Evolutionary conservation across 1,140 invertebrate species (phyloP).

Genomic region (Rhizoglyphus robini): DNA sequence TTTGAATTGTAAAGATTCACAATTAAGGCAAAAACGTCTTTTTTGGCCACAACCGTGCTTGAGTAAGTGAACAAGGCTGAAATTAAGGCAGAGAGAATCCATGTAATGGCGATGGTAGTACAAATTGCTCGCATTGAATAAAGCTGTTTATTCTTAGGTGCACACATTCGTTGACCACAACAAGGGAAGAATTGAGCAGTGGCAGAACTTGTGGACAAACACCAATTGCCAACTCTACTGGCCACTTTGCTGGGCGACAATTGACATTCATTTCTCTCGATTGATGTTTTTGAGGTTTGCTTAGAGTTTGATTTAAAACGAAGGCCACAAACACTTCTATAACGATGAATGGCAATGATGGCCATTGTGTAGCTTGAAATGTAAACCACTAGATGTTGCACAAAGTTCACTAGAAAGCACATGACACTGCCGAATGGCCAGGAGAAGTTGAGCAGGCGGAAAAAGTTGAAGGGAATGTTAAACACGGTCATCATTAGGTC

Average conservation of each 20-base stretch:
- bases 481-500: slow-evolving; percentile 70
- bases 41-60: background rate
- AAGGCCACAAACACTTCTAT: slow-evolving; percentile 33
- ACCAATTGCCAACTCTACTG: too few relatives aligned
- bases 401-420: slow-evolving; percentile 39
- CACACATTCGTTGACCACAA: background rate
- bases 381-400: slow-evolving; percentile 33
- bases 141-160: background rate
- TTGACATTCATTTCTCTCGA: too few relatives aligned
- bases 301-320: background rate
- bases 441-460: slow-evolving; percentile 30
- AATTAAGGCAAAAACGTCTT: background rate
- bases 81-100: background rate
- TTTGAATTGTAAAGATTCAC: background rate
- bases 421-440: slow-evolving; percentile 38
- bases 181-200: too few relatives aligned
- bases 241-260: too few relatives aligned
- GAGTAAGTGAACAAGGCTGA: background rate
- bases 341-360: slow-evolving; percentile 41
- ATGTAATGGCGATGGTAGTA: background rate
- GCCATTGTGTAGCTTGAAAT: slow-evolving; percentile 43
- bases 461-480: slow-evolving; percentile 56
- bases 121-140: slow-evolving; percentile 8
- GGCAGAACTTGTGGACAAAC: too few relatives aligned
- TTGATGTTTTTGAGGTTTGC: too few relatives aligned